A percentile compares a stretch with the other conserved stretches of the same genome.
Evolutionary conservation across 2,888 invertebrate species (phyloP).

Genomic region (Argyra leucocephala): DNA sequence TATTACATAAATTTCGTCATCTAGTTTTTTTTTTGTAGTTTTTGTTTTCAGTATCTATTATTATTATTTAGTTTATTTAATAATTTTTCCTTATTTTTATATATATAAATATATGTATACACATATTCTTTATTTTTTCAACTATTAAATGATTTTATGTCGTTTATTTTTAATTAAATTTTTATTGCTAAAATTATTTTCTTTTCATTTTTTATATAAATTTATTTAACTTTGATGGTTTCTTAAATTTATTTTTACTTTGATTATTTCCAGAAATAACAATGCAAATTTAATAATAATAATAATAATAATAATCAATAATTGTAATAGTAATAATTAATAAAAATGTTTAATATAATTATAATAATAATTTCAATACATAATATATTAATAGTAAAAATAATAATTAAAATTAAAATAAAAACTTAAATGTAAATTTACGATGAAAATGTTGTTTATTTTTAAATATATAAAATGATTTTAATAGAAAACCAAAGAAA

Average conservation of each 20-base stretch:
- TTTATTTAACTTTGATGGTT: slow-evolving; percentile 22
- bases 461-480: too few species aligned
- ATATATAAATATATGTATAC: too few species aligned
- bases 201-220: slow-evolving; percentile 16
- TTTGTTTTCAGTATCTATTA: slow-evolving; percentile 18
- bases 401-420: too few species aligned
- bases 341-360: not conserved
- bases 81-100: slow-evolving; percentile 13
- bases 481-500: too few species aligned
- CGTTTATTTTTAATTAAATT: not conserved
- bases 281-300: not conserved
- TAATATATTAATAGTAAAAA: too few species aligned
- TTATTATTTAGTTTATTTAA: slow-evolving; percentile 20
- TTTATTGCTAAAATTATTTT: not conserved
- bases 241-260: not conserved
- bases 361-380: too few species aligned
- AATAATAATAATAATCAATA: not conserved
- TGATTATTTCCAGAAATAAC: not conserved
- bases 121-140: too few species aligned
- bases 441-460: too few species aligned
- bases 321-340: not conserved
- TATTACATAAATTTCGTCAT: not conserved
- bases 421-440: too few species aligned
- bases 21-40: slow-evolving; percentile 13
- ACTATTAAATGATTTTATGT: slow-evolving; percentile 15